These are phyloP conservation scores for human (Homo sapiens) DNA, from an alignment of 2,113 vertebrate genomes.

Conservation along the genomic window GRCh38 chr4:75803501-75804000, in stretches of 20 bases:
- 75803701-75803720: not conserved
- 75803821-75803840: conserved; percentile 10
- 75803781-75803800: not conserved
- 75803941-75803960: not conserved
- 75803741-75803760: not conserved
- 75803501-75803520: too few species aligned
- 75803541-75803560: too few species aligned
- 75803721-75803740: not conserved
- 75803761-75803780: not conserved
- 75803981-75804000: not conserved
- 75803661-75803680: not conserved
- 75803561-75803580: too few species aligned
- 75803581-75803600: too few species aligned
- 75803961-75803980: not conserved
- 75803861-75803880: not conserved
- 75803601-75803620: too few species aligned
- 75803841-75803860: not conserved
- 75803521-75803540: too few species aligned
- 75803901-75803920: not conserved
- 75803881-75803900: not conserved
- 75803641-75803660: not conserved
- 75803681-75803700: not conserved
- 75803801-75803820: not conserved
- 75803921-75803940: not conserved
- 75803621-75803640: too few species aligned